Conservation (phyloP, 2,797 vertebrate genomes). For the Dendrocincla tyrannina region DNA sequence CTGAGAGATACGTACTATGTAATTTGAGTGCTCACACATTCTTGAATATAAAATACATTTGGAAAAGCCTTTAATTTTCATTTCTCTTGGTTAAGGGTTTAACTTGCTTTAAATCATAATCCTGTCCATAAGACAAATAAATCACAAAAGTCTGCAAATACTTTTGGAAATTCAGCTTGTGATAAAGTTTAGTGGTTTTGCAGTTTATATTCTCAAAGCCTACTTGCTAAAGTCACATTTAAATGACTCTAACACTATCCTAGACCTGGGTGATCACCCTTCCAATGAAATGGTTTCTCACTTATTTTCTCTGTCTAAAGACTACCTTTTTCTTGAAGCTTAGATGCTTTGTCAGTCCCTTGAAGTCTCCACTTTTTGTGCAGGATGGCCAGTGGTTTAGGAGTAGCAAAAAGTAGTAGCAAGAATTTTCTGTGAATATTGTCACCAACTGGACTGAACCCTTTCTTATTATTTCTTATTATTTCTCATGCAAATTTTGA, state of each 20-base stretch:
- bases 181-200: neutral
- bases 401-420: neutral
- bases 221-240: neutral
- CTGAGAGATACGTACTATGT: neutral
- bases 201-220: neutral
- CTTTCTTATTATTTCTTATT: neutral
- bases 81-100: neutral
- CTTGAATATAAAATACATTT: neutral
- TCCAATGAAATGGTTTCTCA: neutral
- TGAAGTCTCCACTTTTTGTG: neutral
- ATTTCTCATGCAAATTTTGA: neutral
- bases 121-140: neutral
- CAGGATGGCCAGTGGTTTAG: neutral
- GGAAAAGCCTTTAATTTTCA: neutral
- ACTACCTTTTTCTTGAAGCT: neutral
- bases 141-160: neutral
- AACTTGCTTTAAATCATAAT: neutral
- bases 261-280: neutral
- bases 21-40: neutral
- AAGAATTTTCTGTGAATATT: neutral
- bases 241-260: neutral
- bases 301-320: neutral
- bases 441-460: neutral
- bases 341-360: neutral
- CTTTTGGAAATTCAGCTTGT: neutral